Conservation (phyloP, 1,140 invertebrate species). For the Tetranychus cinnabarinus region DNA sequence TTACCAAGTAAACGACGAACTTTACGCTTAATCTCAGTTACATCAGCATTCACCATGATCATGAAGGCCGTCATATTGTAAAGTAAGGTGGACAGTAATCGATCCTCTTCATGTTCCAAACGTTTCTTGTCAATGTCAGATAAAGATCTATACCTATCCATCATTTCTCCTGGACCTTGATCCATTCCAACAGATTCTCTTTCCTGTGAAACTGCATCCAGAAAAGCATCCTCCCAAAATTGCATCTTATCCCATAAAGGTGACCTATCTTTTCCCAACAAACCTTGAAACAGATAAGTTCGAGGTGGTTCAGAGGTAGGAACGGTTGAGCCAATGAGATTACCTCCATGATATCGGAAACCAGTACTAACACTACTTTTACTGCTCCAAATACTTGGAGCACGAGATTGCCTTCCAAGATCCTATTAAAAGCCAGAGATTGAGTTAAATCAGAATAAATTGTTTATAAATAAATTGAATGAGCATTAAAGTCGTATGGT, state of each 20-base stretch:
- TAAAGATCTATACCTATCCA: constrained; percentile 37
- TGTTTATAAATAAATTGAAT: no score
- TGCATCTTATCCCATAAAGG: constrained; percentile 98
- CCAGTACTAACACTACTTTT: constrained; percentile 70
- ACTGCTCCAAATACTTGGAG: constrained; percentile 71
- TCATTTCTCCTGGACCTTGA: constrained; percentile 94
- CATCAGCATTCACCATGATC: constrained; percentile 73
- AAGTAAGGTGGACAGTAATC: constrained; percentile 74
- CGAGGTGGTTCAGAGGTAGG: constrained; percentile 52
- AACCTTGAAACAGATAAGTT: constrained; percentile 74
- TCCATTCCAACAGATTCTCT: constrained; percentile 99
- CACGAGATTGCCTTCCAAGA: constrained; percentile 33
- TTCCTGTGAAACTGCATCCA: constrained; percentile 96
- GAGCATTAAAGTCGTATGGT: not conserved
- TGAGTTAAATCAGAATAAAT: no score
- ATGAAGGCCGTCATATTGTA: constrained; percentile 92
- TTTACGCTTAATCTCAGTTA: constrained; percentile 67
- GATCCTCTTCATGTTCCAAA: constrained; percentile 92
- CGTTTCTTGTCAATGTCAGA: constrained; percentile 50
- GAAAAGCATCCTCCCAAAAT: constrained; percentile 97
- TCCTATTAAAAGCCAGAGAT: not conserved
- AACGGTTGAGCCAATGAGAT: constrained; percentile 54
- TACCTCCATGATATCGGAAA: constrained; percentile 64
- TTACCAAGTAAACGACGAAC: constrained; percentile 80
- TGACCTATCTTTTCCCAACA: constrained; percentile 41